Conservation (phyloP, 2,113 vertebrate species). For the Lepus americanus region DNA sequence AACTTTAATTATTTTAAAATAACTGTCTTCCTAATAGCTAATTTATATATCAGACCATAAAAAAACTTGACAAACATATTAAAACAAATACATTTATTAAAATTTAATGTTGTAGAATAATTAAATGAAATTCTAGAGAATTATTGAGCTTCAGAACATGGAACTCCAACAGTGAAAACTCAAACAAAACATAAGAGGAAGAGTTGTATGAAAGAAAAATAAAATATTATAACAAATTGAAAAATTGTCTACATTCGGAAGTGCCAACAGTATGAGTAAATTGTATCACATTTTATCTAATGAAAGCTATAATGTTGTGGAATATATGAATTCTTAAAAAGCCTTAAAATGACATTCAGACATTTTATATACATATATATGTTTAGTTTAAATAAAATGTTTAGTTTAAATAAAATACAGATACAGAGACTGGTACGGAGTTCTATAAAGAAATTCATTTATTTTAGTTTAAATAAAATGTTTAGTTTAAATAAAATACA, state of each 20-base stretch:
- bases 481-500: slow-evolving; percentile 24
- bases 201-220: not conserved
- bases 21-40: not conserved
- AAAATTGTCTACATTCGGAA: not conserved
- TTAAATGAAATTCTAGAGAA: not conserved
- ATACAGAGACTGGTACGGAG: not conserved
- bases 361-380: not conserved
- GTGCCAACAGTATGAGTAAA: not conserved
- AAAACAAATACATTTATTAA: not conserved
- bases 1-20: slow-evolving; percentile 22
- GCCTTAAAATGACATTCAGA: not conserved
- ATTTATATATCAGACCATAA: not conserved
- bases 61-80: not conserved
- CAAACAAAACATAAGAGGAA: not conserved
- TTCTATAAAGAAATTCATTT: not conserved
- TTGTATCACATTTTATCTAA: not conserved
- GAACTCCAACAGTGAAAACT: not conserved
- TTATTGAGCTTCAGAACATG: not conserved
- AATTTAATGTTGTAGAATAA: not conserved
- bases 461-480: not conserved
- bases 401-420: slow-evolving; percentile 27
- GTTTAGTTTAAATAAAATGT: not conserved
- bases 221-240: not conserved
- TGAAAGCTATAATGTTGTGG: not conserved
- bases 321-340: not conserved